phyloP scores from a whole-genome alignment of 2,888 invertebrate species.

The Sturmia bella region DNA sequence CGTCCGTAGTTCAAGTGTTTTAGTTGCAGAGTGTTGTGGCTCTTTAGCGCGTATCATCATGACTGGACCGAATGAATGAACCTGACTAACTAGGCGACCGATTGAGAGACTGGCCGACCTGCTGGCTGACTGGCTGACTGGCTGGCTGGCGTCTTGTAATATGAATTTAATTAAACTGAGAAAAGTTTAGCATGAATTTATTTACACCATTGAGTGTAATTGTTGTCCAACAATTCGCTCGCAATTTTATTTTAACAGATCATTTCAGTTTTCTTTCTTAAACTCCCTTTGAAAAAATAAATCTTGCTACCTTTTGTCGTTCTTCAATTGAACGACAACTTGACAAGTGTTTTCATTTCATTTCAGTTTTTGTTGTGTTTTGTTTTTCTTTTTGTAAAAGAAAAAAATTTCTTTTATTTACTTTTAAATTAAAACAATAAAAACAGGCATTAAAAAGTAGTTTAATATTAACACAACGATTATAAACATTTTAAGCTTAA shows the following conservation, averaged over 20 bases:
- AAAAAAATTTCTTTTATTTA: slow-evolving; percentile 21
- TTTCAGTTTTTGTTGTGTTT: no score
- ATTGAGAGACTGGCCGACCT: background rate
- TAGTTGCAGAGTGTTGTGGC: slow-evolving; percentile 4
- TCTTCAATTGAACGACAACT: slow-evolving; percentile 25
- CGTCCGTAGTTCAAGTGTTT: slow-evolving; percentile 24
- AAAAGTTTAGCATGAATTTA: slow-evolving; percentile 26
- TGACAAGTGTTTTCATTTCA: slow-evolving; percentile 44
- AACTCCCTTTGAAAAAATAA: slow-evolving; percentile 20
- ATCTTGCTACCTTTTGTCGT: slow-evolving; percentile 25
- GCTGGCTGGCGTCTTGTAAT: slow-evolving; percentile 32
- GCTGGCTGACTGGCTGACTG: background rate
- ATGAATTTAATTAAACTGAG: slow-evolving; percentile 50
- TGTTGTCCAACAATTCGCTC: background rate
- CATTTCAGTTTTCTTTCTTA: slow-evolving; percentile 10
- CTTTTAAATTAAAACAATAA: slow-evolving; percentile 22
- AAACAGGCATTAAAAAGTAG: slow-evolving; percentile 1
- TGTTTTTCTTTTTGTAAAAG: slow-evolving; percentile 6
- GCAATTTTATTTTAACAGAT: slow-evolving; percentile 16
- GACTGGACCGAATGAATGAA: slow-evolving; percentile 41
- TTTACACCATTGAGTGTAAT: slow-evolving; percentile 6
- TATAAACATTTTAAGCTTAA: background rate
- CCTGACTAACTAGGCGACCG: background rate
- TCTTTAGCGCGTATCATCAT: slow-evolving; percentile 11
- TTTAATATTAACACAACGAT: background rate